Evolutionary conservation across 2,113 vertebrate species (phyloP).

Genomic region (Takifugu bimaculatus): DNA sequence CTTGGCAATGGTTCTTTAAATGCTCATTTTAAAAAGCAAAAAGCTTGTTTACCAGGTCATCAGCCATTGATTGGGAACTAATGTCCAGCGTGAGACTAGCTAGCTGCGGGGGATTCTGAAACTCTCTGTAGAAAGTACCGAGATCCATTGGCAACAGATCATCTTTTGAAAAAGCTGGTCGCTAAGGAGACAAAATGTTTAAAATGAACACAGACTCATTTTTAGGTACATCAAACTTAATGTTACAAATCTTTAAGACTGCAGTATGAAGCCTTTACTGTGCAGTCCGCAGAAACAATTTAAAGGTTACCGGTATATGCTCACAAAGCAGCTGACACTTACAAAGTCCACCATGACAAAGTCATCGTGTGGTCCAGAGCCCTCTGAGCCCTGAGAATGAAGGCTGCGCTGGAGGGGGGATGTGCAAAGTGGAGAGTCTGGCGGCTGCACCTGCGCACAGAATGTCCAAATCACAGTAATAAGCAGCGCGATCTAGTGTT

Average conservation of each 20-base stretch:
- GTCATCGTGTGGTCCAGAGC: slow-evolving; percentile 87
- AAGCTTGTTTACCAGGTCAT: slow-evolving; percentile 84
- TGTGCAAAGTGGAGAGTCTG: slow-evolving; percentile 81
- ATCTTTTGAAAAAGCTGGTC: slow-evolving; percentile 97
- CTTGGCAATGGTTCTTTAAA: neutral
- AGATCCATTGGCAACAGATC: slow-evolving; percentile 97
- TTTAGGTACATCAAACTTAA: no score
- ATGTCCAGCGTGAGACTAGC: slow-evolving; percentile 94
- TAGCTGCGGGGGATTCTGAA: slow-evolving; percentile 97
- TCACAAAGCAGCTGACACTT: slow-evolving; percentile 25
- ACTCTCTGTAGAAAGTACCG: slow-evolving; percentile 96
- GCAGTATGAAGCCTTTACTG: neutral
- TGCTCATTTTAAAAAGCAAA: neutral
- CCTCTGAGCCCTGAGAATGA: slow-evolving; percentile 87
- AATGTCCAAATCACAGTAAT: neutral
- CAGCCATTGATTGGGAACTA: slow-evolving; percentile 96
- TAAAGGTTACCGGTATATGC: no score
- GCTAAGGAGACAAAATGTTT: slow-evolving; percentile 66
- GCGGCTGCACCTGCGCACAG: slow-evolving; percentile 84
- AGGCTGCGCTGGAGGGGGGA: slow-evolving; percentile 92
- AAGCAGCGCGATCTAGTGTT: no score
- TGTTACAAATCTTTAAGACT: no score
- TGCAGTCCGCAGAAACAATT: no score
- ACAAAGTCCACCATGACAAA: slow-evolving; percentile 98
- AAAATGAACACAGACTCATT: no score